Evolutionary conservation across 1,140 invertebrate species (phyloP), one percentile per base, ranked within the genome.

Genomic region (Cheumatopsyche charites): DNA sequence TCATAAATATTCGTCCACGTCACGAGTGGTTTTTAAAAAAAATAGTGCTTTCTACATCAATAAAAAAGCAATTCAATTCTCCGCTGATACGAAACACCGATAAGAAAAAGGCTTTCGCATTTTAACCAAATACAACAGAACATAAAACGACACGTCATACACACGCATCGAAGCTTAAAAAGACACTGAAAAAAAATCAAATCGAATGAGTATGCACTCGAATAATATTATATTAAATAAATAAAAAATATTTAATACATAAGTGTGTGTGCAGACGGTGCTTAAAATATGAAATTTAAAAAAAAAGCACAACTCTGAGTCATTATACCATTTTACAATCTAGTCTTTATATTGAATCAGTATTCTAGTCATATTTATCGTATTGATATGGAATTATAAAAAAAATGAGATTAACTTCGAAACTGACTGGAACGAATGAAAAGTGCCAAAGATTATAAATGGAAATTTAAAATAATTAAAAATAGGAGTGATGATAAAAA

Each of bases 341-440:
- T 58, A 58, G 55, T 58, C 55, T 58, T 52, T 47, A 47, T 47
- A 25, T 21, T 23, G 23, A 63, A 63, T 63, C 62, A 63, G 62
- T 63, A 63, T 63, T 63, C 62, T 63, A 63, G 62, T 63, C 62
- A 42, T 63, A 29, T 23, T 23, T 58, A 19, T 25, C 9, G 55
- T 23, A 26, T 58, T 36, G 25, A 47, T 47, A 47, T 47, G 13
- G 4, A 47, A n/a, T 47, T n/a, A 7, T 47, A 47, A 36, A 36
- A 36, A 36, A 3, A 36, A 3, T 36, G 29, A 36, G 29, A 36
- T 36, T 36, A 36, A 36, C 3, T 4, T 36, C 3, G 9, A 36
- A 36, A 9, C 29, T 52, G 4, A 17, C 9, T 6, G 15, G 19
- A 52, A 52, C 47, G 15, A 52, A 52, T 13, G 47, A 36, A 36